These are phyloP conservation scores for Belgica antarctica DNA, from an alignment of 2,888 invertebrate genomes.

Conservation along the genomic window DNA sequence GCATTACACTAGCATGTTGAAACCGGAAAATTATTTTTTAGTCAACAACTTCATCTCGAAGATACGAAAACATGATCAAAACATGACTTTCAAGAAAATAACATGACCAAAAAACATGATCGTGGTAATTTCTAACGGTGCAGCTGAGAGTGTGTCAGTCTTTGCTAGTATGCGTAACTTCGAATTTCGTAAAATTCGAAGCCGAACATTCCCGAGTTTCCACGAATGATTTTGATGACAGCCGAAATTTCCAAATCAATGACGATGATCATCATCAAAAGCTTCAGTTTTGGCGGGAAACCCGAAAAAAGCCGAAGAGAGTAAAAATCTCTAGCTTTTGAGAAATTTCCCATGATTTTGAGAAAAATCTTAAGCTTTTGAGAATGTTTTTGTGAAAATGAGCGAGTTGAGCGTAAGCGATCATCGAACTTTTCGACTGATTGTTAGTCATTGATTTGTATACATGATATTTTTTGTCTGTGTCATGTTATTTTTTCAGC, in stretches of 20 bases:
- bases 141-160: too few species aligned
- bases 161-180: not conserved
- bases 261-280: too few species aligned
- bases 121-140: not conserved
- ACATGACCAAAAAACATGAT: slow-evolving; percentile 24
- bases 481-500: not conserved
- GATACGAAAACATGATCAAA: slow-evolving; percentile 7
- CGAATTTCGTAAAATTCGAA: not conserved
- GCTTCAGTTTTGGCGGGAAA: too few species aligned
- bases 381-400: slow-evolving; percentile 8
- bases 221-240: not conserved
- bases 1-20: not conserved
- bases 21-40: not conserved
- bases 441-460: too few species aligned
- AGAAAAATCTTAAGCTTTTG: not conserved
- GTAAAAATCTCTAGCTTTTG: too few species aligned
- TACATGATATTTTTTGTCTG: not conserved
- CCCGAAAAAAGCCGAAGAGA: not conserved
- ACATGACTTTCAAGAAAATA: not conserved
- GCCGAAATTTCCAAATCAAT: not conserved
- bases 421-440: too few species aligned
- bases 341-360: too few species aligned
- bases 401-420: not conserved
- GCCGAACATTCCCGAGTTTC: not conserved
- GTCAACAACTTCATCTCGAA: not conserved